Base-by-base conservation (phyloP, 1,140 invertebrate species). In the Drosophila bipectinata region DNA sequence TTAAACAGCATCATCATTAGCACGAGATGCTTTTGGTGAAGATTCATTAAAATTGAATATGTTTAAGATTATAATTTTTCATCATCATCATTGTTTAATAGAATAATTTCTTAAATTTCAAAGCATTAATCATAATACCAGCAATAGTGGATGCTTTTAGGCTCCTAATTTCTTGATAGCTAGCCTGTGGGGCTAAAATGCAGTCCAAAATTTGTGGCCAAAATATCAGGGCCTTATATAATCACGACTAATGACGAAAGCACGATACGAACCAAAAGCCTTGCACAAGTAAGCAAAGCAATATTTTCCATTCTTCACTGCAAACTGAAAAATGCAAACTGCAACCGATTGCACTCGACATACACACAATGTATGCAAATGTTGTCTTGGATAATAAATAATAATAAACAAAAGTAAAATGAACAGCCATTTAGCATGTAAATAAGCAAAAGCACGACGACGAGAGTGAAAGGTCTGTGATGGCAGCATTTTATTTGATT, bases 391-490 rank as follows among this genome's bases (percentile, higher is more conserved):
- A 63, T 47, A 71, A 75, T 60, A 80, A 44, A 60, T 61, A 81
- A 45, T 58, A 74, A 77, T 15, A 71, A 61, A 61, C 48, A 53
- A 55, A 34, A 44, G 10, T 56, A 52, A 72, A 54, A 37, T 64
- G 52, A 62, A 77, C 47, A 64, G 15, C 51, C 73, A 64, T 87
- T 84, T 85, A 87, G 78, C 82, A 82, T 82, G 61, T 57, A 71
- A 85, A 85, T 87, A 78, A 72, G 30, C 61, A 32, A 74, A 67
- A 48, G 54, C 32, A n/a, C 52, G 10, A 4, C 14, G 37, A 37
- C 37, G 64, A 75, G 82, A 85, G 82, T 85, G 82, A 85, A 85
- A 78, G 82, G 82, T 52, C n/a, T 37, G 34, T 34, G 37, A 41
- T 3, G 9, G 37, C 37, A 30, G 59, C 15, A n/a, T 37, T 34